Percentiles rank a stretch among this genome's conserved stretches.
Evolutionary conservation across 2,888 invertebrate species (phyloP).

Genomic region (Hemaris fuciformis): DNA sequence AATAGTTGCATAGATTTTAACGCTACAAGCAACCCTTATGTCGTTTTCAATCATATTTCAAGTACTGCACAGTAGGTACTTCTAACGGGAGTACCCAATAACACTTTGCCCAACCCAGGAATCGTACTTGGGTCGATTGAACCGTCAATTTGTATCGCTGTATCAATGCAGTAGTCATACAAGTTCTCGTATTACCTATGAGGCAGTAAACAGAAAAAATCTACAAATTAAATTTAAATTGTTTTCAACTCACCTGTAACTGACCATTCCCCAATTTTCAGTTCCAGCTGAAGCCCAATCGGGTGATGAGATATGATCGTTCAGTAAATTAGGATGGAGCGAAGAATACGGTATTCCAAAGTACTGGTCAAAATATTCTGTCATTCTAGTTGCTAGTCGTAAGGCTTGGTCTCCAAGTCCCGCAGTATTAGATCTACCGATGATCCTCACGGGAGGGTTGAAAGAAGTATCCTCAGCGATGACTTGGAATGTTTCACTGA

Average conservation of each 20-base stretch:
- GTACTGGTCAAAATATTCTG: constrained; percentile 61
- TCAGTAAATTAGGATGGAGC: constrained; percentile 57
- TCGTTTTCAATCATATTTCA: too few species aligned
- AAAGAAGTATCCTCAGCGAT: constrained; percentile 59
- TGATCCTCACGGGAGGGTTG: constrained; percentile 63
- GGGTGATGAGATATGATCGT: constrained; percentile 71
- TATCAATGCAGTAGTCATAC: too few species aligned
- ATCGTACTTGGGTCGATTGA: too few species aligned
- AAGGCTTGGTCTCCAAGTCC: constrained; percentile 58
- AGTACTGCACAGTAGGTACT: too few species aligned
- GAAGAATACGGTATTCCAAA: constrained; percentile 60
- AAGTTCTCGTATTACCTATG: too few species aligned
- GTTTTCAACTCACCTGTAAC: constrained; percentile 59
- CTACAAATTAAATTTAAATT: too few species aligned
- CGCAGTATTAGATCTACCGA: constrained; percentile 66
- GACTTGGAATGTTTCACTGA: constrained; percentile 76
- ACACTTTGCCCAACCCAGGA: too few species aligned
- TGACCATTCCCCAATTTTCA: constrained; percentile 78
- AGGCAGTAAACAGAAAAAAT: too few species aligned
- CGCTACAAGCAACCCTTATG: too few species aligned
- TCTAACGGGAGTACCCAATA: too few species aligned
- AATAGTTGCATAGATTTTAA: too few species aligned
- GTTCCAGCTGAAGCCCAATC: constrained; percentile 77
- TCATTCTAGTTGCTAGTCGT: constrained; percentile 61
- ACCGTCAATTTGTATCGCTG: too few species aligned